These are phyloP conservation scores for Leuciscus idus DNA, from an alignment of 2,113 vertebrate species.

Conservation along the genomic window DNA sequence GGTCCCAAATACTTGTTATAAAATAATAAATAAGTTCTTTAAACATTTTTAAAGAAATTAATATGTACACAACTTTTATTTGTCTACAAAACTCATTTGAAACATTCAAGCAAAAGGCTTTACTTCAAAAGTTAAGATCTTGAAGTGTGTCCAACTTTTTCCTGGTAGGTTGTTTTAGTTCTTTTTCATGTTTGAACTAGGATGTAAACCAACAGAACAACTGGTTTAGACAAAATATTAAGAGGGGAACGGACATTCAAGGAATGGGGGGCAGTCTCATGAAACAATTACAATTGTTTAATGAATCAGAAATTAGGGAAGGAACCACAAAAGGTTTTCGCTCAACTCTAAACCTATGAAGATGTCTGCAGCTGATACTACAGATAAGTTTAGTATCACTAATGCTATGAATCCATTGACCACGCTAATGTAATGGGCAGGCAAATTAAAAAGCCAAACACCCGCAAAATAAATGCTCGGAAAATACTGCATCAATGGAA, in stretches of 20 bases:
- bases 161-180: neutral
- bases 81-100: neutral
- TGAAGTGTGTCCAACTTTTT: neutral
- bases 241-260: neutral
- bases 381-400: neutral
- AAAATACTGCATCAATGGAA: neutral
- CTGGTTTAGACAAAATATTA: neutral
- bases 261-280: no score
- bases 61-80: neutral
- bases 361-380: neutral
- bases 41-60: neutral
- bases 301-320: neutral
- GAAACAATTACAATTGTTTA: no score
- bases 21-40: no score
- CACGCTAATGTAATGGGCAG: conserved; percentile 7
- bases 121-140: neutral
- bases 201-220: neutral
- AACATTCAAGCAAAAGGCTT: neutral
- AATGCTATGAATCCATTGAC: conserved; percentile 37
- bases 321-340: neutral
- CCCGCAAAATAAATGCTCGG: conserved; percentile 4
- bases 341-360: neutral
- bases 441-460: conserved; percentile 23
- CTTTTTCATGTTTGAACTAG: neutral
- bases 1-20: no score